Evolutionary conservation across 2,113 vertebrate genomes (phyloP).

Genomic region (Brachionichthys hirsutus): DNA sequence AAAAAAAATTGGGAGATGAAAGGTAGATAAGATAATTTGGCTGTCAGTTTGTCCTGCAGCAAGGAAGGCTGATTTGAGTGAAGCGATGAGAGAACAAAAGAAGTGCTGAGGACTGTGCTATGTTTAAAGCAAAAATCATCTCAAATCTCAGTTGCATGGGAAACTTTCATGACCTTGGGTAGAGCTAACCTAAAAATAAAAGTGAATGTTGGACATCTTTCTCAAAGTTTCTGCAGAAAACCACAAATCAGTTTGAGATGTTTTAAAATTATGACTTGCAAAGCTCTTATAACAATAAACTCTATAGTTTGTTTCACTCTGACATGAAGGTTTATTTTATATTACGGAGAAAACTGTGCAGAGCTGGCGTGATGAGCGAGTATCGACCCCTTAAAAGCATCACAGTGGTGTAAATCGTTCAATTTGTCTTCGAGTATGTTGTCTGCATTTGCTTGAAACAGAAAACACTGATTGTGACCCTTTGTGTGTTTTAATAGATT

Average conservation of each 20-base stretch:
- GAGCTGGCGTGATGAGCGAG: neutral
- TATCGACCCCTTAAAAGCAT: too few species aligned
- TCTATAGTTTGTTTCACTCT: conserved; percentile 10
- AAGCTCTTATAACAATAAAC: conserved; percentile 9
- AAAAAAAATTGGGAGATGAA: conserved; percentile 71
- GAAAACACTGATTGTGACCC: too few species aligned
- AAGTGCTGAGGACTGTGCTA: conserved; percentile 51
- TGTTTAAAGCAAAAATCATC: conserved; percentile 53
- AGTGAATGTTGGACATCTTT: conserved; percentile 22
- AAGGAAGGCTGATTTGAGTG: conserved; percentile 60
- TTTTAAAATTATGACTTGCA: conserved; percentile 20
- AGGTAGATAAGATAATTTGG: conserved; percentile 72
- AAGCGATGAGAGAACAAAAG: conserved; percentile 59
- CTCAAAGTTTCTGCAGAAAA: conserved; percentile 29
- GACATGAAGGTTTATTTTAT: conserved; percentile 4
- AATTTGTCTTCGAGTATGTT: too few species aligned
- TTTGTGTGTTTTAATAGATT: too few species aligned
- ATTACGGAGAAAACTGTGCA: neutral
- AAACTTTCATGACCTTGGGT: conserved; percentile 49
- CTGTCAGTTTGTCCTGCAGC: conserved; percentile 55
- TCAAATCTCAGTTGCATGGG: conserved; percentile 44
- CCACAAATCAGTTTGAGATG: conserved; percentile 9
- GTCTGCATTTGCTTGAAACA: too few species aligned
- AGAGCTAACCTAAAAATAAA: conserved; percentile 22
- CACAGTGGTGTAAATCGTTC: too few species aligned